Evolutionary conservation across 2,797 vertebrate genomes (phyloP).

Genomic region (Lagorchestes hirsutus): DNA sequence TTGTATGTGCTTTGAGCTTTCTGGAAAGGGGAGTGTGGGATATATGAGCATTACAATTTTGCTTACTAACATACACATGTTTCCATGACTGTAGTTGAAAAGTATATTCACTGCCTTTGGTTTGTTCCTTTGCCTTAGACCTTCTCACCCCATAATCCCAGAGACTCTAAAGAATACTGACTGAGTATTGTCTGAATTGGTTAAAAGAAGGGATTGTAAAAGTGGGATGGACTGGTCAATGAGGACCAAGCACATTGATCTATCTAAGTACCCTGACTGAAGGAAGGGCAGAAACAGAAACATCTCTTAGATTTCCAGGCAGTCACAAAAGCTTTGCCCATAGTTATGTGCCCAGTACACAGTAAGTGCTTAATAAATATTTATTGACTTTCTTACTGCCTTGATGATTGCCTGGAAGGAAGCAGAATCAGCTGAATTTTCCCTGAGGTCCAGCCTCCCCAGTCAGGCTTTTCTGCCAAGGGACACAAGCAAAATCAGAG

Average conservation of each 20-base stretch:
- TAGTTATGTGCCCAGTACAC: neutral
- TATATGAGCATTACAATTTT: neutral
- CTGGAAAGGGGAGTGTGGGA: neutral
- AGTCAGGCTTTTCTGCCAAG: neutral
- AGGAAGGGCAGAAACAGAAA: neutral
- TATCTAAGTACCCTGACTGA: neutral
- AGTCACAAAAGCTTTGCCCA: neutral
- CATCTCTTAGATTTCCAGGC: conserved; percentile 1
- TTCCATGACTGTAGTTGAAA: neutral
- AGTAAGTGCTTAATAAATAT: neutral
- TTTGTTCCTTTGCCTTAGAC: conserved; percentile 15
- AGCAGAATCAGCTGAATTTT: neutral
- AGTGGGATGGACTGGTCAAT: neutral
- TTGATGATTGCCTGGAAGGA: no score
- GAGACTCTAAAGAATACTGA: neutral
- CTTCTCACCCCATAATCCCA: neutral
- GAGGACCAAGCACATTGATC: neutral
- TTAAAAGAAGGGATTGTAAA: conserved; percentile 15
- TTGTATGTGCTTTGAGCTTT: neutral
- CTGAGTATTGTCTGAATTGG: neutral
- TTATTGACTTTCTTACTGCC: neutral
- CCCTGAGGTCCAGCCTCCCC: neutral
- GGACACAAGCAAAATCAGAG: neutral
- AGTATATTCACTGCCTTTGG: neutral
- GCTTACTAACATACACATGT: neutral